Evolutionary conservation across 2,888 invertebrate species (phyloP).

Genomic region (Caenorhabditis becei): DNA sequence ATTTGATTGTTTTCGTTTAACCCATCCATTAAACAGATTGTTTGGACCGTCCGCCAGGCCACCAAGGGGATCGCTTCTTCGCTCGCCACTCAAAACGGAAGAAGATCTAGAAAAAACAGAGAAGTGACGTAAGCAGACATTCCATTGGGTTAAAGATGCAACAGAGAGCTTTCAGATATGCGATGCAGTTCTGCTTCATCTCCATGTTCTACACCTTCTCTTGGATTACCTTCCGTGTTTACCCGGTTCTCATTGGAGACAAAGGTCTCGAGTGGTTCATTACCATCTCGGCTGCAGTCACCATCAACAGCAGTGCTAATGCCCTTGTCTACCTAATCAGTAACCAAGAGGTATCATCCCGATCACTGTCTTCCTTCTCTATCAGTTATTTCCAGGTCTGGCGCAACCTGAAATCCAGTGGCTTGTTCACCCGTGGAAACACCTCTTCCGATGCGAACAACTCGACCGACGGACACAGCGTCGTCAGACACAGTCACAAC

Average conservation of each 20-base stretch:
- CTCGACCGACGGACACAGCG: conserved; percentile 49
- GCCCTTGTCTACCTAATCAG: conserved; percentile 64
- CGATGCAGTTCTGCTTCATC: conserved; percentile 69
- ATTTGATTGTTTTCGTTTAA: not conserved
- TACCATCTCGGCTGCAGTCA: conserved; percentile 56
- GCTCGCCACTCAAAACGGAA: conserved; percentile 21
- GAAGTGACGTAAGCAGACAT: conserved; percentile 41
- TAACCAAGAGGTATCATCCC: conserved; percentile 65
- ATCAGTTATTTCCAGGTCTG: conserved; percentile 23
- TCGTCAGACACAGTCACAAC: conserved; percentile 35
- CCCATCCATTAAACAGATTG: conserved; percentile 26
- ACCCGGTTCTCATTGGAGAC: conserved; percentile 60
- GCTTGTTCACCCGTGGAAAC: conserved; percentile 26
- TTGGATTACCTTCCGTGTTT: conserved; percentile 69
- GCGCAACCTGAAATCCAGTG: conserved; percentile 48
- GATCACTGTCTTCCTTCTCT: too few relatives aligned
- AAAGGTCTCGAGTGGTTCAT: conserved; percentile 61
- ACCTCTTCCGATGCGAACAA: conserved; percentile 47
- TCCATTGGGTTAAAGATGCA: too few relatives aligned
- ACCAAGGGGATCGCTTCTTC: conserved; percentile 41
- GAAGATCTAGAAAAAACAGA: conserved; percentile 41
- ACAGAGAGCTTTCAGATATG: too few relatives aligned
- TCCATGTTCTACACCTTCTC: conserved; percentile 66
- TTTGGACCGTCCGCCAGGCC: conserved; percentile 50
- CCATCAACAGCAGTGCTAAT: conserved; percentile 68